Percentiles rank a stretch among this genome's conserved stretches.
These are phyloP conservation scores for Cricetomys ansorgei DNA, from an alignment of 2,113 vertebrate species.

Conservation along the genomic window DNA sequence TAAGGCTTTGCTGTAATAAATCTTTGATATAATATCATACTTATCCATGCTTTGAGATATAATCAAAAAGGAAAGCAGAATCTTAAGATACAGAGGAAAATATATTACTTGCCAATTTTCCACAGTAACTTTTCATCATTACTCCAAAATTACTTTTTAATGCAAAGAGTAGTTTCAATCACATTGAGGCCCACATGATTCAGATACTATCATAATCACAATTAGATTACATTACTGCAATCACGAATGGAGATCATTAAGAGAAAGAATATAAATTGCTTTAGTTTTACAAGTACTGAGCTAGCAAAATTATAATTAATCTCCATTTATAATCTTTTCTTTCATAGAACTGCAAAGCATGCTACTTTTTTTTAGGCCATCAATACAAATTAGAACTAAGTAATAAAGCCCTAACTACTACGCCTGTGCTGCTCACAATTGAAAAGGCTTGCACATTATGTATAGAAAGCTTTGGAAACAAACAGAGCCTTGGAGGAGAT, in stretches of 20 bases:
- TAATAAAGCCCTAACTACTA: constrained; percentile 93
- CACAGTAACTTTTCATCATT: constrained; percentile 99
- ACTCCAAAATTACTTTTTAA: constrained; percentile 99
- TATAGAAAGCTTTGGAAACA: constrained; percentile 81
- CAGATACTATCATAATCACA: constrained; percentile 99
- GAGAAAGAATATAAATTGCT: constrained; percentile 99
- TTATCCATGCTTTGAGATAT: constrained; percentile 89
- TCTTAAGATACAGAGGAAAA: constrained; percentile 93
- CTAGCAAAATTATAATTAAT: constrained; percentile 99
- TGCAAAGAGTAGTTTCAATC: constrained; percentile 99
- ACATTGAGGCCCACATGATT: constrained; percentile 99
- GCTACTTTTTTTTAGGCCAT: constrained; percentile 98
- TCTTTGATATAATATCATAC: constrained; percentile 89
- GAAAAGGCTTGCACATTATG: constrained; percentile 87
- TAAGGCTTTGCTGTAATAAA: constrained; percentile 90
- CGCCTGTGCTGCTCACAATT: constrained; percentile 83
- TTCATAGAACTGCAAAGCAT: constrained; percentile 97
- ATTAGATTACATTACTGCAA: constrained; percentile 99
- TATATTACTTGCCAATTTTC: constrained; percentile 99
- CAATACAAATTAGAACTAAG: constrained; percentile 99
- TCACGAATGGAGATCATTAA: constrained; percentile 99
- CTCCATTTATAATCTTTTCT: constrained; percentile 99
- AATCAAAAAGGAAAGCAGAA: constrained; percentile 92
- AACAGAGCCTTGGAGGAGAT: constrained; percentile 81
- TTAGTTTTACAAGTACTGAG: constrained; percentile 99